phyloP scores from a whole-genome alignment of 2,888 invertebrate species.

The Hanleya hanleyi region DNA sequence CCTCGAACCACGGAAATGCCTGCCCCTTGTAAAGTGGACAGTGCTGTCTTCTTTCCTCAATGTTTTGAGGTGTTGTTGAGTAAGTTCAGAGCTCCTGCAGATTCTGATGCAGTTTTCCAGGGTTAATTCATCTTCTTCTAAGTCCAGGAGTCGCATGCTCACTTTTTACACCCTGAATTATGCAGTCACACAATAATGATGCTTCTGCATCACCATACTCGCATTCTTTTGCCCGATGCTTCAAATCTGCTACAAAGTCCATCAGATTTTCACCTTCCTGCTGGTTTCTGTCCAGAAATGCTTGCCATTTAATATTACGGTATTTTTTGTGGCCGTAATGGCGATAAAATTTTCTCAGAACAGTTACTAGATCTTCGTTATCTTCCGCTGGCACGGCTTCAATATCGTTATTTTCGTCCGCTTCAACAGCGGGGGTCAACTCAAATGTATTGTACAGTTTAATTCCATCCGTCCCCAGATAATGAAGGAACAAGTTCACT shows the following conservation, averaged over 20 bases:
- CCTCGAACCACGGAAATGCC: no score
- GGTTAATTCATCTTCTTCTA: not conserved
- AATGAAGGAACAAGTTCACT: not conserved
- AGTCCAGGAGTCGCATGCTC: not conserved
- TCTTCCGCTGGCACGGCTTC: not conserved
- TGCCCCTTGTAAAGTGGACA: no score
- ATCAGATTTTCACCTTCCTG: not conserved
- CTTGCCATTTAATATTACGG: conserved; percentile 2
- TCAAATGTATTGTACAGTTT: not conserved
- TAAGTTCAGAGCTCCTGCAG: not conserved
- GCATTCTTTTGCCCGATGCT: not conserved
- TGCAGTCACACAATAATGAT: not conserved
- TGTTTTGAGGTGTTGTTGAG: not conserved
- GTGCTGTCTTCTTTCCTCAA: not conserved
- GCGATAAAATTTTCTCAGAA: not conserved
- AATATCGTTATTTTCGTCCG: not conserved
- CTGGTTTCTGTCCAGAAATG: not conserved
- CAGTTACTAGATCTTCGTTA: not conserved
- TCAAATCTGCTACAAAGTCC: conserved; percentile 1
- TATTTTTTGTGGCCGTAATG: not conserved
- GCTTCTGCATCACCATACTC: not conserved
- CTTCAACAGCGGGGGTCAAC: not conserved
- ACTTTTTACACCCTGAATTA: not conserved
- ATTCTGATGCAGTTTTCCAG: not conserved
- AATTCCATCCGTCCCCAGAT: not conserved